Base-by-base conservation (phyloP, 2,113 vertebrate species). In the Xiphophorus couchianus region DNA sequence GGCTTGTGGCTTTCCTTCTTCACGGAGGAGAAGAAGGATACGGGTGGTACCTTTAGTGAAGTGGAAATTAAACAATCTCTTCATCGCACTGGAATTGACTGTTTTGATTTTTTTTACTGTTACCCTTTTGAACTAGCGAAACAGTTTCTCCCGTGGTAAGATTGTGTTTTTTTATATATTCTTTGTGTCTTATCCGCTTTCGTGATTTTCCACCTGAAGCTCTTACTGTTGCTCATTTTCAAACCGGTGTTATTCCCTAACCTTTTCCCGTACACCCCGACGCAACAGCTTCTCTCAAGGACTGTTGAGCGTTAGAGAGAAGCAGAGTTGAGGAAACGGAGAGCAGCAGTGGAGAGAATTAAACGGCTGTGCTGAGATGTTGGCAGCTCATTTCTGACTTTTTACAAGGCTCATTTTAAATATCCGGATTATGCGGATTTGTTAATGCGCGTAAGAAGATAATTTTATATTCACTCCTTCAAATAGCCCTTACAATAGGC, bases 221-320 rank as follows among this genome's bases (percentile, higher is more conserved):
- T 19, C 33, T 51, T 76, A 86, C 37, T 68, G 81, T 68, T 68
- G 66, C 35, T 81, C 35, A 65, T 82, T 78, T 75, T 31, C 62
- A 37, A 74, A 27, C 58, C 29, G 25, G 10, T 66, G 73, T 78
- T 64, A 77, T 88, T 83, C 66, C 48, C 25, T 71, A 71, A 30
- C 75, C 86, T 66, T 71, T 75, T 29, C 73, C 51, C 15, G 27
- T 87, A 74, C 81, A 66, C 71, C 80, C 76, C 86, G 79, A 92
- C 89, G 94, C 94, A 95, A 95, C 94, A 95, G 94, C 90, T 94
- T 94, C 81, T 89, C 61, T 42, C 62, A 69, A 75, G 69, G 76
- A 86, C 81, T 65, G 70, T 62, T 79, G 81, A 77, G 71, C 88
- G 51, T 76, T 61, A 67, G 33, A 39, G 77, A 65, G 73, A 72